phyloP scores from a whole-genome alignment of 2,888 invertebrate genomes.

The Thelaira solivaga region DNA sequence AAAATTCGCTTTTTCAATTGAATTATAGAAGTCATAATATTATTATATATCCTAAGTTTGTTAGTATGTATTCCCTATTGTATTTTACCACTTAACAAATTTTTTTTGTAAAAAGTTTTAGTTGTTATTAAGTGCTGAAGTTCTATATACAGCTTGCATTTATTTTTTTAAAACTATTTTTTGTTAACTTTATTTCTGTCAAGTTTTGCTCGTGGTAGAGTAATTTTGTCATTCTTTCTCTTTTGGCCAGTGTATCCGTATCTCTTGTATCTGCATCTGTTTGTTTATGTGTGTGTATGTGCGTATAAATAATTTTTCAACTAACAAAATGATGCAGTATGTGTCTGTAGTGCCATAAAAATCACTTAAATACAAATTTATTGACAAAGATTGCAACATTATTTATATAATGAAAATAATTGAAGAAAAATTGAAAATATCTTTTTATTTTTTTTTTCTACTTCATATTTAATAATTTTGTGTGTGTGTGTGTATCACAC shows the following conservation, averaged over 20 bases:
- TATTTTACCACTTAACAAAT: background rate
- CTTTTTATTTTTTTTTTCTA: background rate
- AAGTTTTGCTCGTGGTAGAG: background rate
- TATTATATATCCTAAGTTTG: no score
- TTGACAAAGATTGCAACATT: conserved; percentile 58
- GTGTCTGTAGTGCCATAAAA: conserved; percentile 58
- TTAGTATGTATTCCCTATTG: no score
- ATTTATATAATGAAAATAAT: conserved; percentile 57
- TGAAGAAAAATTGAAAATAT: conserved; percentile 48
- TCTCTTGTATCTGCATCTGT: background rate
- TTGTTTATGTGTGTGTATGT: background rate
- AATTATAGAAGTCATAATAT: no score
- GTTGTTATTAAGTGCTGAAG: background rate
- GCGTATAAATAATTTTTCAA: conserved; percentile 47
- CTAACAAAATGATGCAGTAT: conserved; percentile 55
- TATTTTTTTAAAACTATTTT: background rate
- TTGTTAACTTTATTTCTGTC: background rate
- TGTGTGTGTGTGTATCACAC: no score
- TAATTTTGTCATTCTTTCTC: background rate
- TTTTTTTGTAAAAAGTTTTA: background rate
- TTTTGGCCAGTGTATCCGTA: background rate
- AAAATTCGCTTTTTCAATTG: no score
- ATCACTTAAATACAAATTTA: conserved; percentile 59
- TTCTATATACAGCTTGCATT: background rate
- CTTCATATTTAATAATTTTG: no score